Base-by-base conservation (phyloP, 92 coral and sea anemone genomes). In the Zoanthus solanderi region DNA sequence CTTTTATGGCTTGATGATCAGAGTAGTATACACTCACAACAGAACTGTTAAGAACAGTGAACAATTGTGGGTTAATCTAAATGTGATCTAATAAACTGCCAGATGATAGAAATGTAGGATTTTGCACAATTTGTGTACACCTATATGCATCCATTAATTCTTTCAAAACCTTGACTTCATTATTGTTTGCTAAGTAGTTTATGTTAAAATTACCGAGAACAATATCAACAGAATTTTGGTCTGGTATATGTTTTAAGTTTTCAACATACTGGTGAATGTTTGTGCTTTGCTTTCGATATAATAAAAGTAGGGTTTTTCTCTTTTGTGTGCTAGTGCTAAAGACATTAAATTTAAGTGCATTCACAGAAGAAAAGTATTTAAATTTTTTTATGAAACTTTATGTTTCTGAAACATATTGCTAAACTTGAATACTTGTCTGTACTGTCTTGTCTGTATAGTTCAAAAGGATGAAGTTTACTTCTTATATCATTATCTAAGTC, bases 11-110 rank as follows among this genome's bases (percentile, higher is more conserved):
- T 37, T 93, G 79, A 76, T 90, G 92, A 80, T 93, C 93, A 78
- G 92, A 90, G 50, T 78, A 90, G 85, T 87, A 93, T 61, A 93
- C 90, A 84, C 90, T 91, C 16, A 80, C 85, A 52, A 88, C 88
- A 57, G 71, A 53, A 86, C 72, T 74, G 46, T 78, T n/a, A 79
- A 80, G 28, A 67, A 66, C 32, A 47, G 67, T 46, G 46, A 78
- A 87, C 56, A 52, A 28, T 73, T 85, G n/a, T 73, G 83, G 83
- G 34, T 91, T 94, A 37, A 94, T 58, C 60, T 88, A 90, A 9
- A 94, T 79, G 78, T 94, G 95, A 82, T 92, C 95, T 68, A 92
- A 37, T 74, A 94, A 83, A 78, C 86, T 88, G 52, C 93, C 95
- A 75, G 90, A 56, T 74, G 96, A 91, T 7, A 90, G 76, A 81